Percentiles rank a stretch among this genome's conserved stretches.
phyloP scores from a whole-genome alignment of 2,888 invertebrate species.

The Margaritifera margaritifera region DNA sequence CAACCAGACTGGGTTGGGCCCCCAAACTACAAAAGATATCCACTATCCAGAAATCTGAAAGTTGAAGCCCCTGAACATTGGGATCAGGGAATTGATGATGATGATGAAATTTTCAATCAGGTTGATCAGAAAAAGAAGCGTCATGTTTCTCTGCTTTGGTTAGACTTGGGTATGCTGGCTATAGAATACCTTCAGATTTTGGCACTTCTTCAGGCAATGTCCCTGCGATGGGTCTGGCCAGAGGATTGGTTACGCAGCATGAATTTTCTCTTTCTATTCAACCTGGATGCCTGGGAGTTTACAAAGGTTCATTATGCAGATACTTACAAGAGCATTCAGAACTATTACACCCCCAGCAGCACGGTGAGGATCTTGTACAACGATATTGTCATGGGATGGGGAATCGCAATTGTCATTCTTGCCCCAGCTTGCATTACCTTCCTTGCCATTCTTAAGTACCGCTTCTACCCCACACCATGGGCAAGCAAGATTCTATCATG shows the following conservation, averaged over 20 bases:
- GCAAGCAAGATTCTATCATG: slow-evolving; percentile 52
- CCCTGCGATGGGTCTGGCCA: slow-evolving; percentile 67
- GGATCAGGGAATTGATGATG: slow-evolving; percentile 36
- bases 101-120: slow-evolving; percentile 54
- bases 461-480: slow-evolving; percentile 51
- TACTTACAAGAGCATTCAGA: slow-evolving; percentile 54
- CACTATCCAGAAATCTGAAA: slow-evolving; percentile 24
- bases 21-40: slow-evolving; percentile 38
- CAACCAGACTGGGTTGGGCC: slow-evolving; percentile 35
- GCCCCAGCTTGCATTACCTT: slow-evolving; percentile 36
- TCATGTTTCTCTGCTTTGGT: slow-evolving; percentile 56
- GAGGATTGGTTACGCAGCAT: slow-evolving; percentile 50
- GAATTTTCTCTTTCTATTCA: slow-evolving; percentile 60
- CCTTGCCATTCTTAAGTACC: slow-evolving; percentile 44
- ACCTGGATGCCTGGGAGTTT: slow-evolving; percentile 67
- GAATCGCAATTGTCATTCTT: slow-evolving; percentile 30
- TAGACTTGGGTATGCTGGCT: slow-evolving; percentile 53
- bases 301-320: slow-evolving; percentile 50
- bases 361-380: slow-evolving; percentile 50
- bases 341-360: slow-evolving; percentile 52
- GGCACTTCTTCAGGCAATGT: slow-evolving; percentile 63
- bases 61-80: slow-evolving; percentile 31
- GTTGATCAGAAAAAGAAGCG: slow-evolving; percentile 50
- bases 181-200: slow-evolving; percentile 64
- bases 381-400: slow-evolving; percentile 56